Percentiles rank a stretch among this genome's conserved stretches.
phyloP scores from a whole-genome alignment of 1,140 invertebrate genomes.

The Anagrus nilaparvatae region DNA sequence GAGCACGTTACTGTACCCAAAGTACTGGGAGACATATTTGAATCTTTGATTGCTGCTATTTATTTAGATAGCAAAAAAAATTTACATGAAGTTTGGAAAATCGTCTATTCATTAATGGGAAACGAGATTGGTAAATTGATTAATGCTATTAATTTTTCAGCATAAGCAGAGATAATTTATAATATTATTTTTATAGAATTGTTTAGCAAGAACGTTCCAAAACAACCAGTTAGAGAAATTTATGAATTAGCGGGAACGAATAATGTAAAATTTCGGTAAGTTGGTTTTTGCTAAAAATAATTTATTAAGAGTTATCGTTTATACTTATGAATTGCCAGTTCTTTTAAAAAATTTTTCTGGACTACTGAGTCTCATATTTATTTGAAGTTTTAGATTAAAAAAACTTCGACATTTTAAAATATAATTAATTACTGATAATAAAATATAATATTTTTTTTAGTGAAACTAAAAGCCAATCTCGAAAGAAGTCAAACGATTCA shows the following conservation, averaged over 20 bases:
- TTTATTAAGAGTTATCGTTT: no score
- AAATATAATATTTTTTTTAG: constrained; percentile 25
- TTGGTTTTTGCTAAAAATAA: no score
- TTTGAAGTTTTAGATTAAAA: no score
- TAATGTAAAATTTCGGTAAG: constrained; percentile 49
- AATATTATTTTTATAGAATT: constrained; percentile 39
- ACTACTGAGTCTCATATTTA: no score
- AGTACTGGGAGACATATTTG: constrained; percentile 91
- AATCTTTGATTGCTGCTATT: constrained; percentile 84
- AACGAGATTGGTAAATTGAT: constrained; percentile 49
- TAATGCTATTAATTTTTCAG: no score
- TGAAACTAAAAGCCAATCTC: constrained; percentile 29
- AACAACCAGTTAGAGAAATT: constrained; percentile 76
- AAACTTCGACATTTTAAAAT: constrained; percentile 1
- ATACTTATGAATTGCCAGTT: no score
- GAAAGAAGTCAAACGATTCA: constrained; percentile 31
- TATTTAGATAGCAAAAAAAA: constrained; percentile 77
- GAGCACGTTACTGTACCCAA: constrained; percentile 85
- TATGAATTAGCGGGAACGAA: constrained; percentile 57
- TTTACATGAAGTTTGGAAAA: constrained; percentile 68
- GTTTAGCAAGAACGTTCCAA: constrained; percentile 75
- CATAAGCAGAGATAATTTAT: no score
- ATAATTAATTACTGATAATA: constrained; percentile 31
- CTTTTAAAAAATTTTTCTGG: no score
- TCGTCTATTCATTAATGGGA: constrained; percentile 66